These are phyloP conservation scores for Kobus ellipsiprymnus DNA, from an alignment of 2,113 vertebrate species.

Conservation along the genomic window DNA sequence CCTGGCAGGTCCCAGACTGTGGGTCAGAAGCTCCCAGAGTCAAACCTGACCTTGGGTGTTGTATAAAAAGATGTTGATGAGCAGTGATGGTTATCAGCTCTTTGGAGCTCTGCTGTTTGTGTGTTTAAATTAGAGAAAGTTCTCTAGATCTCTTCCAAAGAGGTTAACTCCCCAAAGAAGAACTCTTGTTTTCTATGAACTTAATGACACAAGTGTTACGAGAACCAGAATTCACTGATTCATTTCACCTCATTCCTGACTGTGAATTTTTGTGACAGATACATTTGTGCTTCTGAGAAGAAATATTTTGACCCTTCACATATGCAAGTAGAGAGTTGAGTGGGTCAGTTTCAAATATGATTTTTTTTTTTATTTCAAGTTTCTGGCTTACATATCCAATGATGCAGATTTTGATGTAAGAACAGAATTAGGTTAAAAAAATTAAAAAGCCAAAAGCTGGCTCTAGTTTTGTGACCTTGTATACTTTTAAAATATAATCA, in stretches of 20 bases:
- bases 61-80: not conserved
- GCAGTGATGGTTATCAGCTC: not conserved
- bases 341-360: slow-evolving; percentile 65
- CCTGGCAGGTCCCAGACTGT: no score
- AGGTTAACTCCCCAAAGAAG: not conserved
- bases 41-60: not conserved
- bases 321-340: slow-evolving; percentile 56
- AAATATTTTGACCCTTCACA: slow-evolving; percentile 61
- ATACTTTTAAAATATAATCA: slow-evolving; percentile 84
- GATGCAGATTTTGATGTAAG: slow-evolving; percentile 72
- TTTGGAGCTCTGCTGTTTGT: not conserved
- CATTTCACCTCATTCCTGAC: not conserved
- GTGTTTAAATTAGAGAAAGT: not conserved
- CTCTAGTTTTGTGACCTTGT: slow-evolving; percentile 80
- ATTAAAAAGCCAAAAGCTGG: slow-evolving; percentile 70
- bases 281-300: slow-evolving; percentile 36
- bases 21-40: not conserved
- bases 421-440: slow-evolving; percentile 65
- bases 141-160: not conserved
- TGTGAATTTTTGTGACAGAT: slow-evolving; percentile 50
- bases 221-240: slow-evolving; percentile 46
- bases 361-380: slow-evolving; percentile 63
- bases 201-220: not conserved
- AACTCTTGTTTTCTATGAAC: not conserved
- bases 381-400: slow-evolving; percentile 66